Evolutionary conservation across 2,797 vertebrate species (phyloP).

Genomic region (Pogoniulus pusillus): DNA sequence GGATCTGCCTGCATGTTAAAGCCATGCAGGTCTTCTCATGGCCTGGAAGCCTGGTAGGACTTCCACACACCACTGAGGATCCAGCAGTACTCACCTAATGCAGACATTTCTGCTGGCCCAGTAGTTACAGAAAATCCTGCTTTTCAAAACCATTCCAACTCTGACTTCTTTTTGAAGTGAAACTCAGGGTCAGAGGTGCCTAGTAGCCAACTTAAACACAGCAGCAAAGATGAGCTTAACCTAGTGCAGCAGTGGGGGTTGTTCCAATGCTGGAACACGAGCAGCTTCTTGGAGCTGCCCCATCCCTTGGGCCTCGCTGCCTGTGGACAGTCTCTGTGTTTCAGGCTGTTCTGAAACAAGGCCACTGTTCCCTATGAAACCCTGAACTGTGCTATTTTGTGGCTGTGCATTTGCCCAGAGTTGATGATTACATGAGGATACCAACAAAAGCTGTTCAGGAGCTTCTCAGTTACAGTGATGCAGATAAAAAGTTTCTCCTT

Average conservation of each 20-base stretch:
- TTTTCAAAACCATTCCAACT: background rate
- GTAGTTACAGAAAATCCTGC: background rate
- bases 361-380: background rate
- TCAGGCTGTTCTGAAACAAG: background rate
- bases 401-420: conserved; percentile 1
- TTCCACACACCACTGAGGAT: background rate
- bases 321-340: background rate
- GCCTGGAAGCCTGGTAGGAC: background rate
- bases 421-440: background rate
- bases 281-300: background rate
- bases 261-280: background rate
- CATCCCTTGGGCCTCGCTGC: background rate
- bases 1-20: background rate
- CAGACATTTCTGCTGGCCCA: background rate
- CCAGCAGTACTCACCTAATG: background rate
- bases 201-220: background rate
- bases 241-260: background rate
- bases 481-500: background rate
- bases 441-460: background rate
- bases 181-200: background rate
- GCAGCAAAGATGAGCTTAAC: background rate
- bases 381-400: background rate
- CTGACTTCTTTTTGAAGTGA: background rate
- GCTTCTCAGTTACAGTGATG: background rate
- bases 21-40: background rate